These are phyloP conservation scores for Luffia ferchaultella DNA, from an alignment of 2,888 invertebrate genomes.

Conservation along the genomic window DNA sequence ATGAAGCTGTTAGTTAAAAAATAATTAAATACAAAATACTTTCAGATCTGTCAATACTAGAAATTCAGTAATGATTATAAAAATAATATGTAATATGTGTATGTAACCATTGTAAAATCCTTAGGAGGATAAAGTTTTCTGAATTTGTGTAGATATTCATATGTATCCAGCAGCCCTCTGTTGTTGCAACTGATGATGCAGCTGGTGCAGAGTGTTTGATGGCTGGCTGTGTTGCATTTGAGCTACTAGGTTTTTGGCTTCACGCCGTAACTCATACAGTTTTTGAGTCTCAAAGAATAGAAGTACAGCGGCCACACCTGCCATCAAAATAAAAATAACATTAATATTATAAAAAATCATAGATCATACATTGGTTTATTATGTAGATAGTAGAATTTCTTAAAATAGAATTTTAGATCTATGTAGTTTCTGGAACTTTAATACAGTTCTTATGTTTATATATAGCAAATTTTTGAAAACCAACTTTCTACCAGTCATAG, in stretches of 20 bases:
- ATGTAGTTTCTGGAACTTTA: no score
- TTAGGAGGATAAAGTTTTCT: no score
- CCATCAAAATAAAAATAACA: slow-evolving; percentile 21
- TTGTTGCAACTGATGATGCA: slow-evolving; percentile 48
- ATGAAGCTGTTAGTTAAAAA: no score
- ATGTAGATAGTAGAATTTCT: background rate
- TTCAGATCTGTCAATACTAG: no score
- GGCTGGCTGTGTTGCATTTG: slow-evolving; percentile 85
- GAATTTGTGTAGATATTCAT: no score
- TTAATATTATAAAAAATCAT: background rate
- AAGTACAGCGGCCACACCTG: slow-evolving; percentile 72
- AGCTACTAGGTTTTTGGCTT: slow-evolving; percentile 86
- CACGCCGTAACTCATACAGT: slow-evolving; percentile 76
- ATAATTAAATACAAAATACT: no score
- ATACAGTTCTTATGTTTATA: no score
- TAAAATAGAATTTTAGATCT: background rate
- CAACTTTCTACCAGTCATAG: no score
- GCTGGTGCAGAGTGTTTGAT: slow-evolving; percentile 52
- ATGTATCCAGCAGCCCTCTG: slow-evolving; percentile 25
- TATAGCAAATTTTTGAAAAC: no score
- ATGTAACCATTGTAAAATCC: no score
- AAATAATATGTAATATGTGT: no score
- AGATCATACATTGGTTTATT: background rate
- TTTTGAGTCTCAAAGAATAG: slow-evolving; percentile 77
- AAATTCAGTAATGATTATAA: no score